Percentiles rank a stretch among this genome's conserved stretches.
phyloP scores from a whole-genome alignment of 2,797 vertebrate genomes.

The Botia almorhae region DNA sequence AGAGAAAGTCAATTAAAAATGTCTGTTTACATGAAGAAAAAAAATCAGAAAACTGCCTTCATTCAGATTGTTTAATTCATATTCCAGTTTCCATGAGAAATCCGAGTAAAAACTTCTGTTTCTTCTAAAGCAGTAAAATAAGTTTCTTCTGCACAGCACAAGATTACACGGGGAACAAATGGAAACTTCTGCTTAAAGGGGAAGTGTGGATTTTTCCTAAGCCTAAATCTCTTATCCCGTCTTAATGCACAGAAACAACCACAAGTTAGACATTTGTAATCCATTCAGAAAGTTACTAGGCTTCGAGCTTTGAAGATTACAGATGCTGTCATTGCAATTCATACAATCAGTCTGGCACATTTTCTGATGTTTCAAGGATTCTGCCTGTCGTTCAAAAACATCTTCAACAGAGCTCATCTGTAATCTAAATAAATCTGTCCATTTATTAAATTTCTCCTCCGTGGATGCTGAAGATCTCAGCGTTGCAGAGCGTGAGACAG shows the following conservation, averaged over 20 bases:
- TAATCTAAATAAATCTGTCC: neutral
- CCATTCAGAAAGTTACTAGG: too few relatives aligned
- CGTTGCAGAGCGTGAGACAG: neutral
- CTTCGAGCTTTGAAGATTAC: too few relatives aligned
- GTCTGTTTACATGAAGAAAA: too few relatives aligned
- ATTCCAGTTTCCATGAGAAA: neutral
- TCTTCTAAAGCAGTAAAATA: neutral
- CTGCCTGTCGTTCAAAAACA: neutral
- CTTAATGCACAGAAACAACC: neutral
- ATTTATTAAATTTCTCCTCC: neutral
- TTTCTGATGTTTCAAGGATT: neutral
- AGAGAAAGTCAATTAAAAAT: too few relatives aligned
- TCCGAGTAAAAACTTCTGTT: neutral
- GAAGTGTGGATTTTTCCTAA: neutral
- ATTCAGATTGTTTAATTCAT: neutral
- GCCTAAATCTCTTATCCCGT: neutral
- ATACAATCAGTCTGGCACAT: too few relatives aligned
- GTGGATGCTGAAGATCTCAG: neutral
- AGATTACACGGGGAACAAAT: neutral
- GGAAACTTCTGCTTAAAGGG: neutral
- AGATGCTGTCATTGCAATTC: too few relatives aligned
- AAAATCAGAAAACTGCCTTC: too few relatives aligned
- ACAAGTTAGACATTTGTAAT: too few relatives aligned
- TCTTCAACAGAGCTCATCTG: neutral
- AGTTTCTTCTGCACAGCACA: neutral